Base-by-base conservation (phyloP, 2,797 vertebrate species). In the Decapterus maruadsi region DNA sequence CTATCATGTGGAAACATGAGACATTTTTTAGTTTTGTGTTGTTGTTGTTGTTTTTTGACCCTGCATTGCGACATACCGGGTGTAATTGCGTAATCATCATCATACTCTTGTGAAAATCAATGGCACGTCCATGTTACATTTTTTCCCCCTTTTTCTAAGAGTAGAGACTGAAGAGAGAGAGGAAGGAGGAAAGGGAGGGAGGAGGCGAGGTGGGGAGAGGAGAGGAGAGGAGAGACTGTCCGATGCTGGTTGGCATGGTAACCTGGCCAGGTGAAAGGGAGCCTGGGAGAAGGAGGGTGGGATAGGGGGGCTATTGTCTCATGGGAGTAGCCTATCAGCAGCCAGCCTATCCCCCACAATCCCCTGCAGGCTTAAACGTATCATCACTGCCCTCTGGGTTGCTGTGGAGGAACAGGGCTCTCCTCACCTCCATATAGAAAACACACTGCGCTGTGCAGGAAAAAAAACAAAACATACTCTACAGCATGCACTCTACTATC, bases 211-310 rank as follows among this genome's bases (percentile, higher is more conserved):
- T 36, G 67, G 66, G 38, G 74, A 48, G 81, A 82, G 84, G 80
- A 86, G 88, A 90, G 89, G 74, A 57, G 82, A 84, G 86, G 80
- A 86, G 89, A 90, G 89, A 90, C 87, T 93, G 94, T 91, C 92
- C 91, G 72, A 93, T 91, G 91, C 86, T 90, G 92, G 95, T 95
- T 95, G 94, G 93, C 93, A 95, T 95, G 93, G 94, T 93, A 95
- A 95, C 94, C 87, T 94, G 94, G 93, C 93, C 93, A 95, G 95
- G 94, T 95, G 93, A 95, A 94, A 95, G 90, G 91, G 92, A 94
- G 93, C 82, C 91, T 88, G 87, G 83, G 93, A 92, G 81, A 81
- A 80, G 73, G 72, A 45, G 43, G 16, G 43, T 45, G 43, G 43
- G 43, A 45, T 16, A 6, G 74, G 70, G 75, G 85, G 64, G 78